Base-by-base conservation (phyloP, 1,140 invertebrate genomes). In the Brevipalpus yothersi region DNA sequence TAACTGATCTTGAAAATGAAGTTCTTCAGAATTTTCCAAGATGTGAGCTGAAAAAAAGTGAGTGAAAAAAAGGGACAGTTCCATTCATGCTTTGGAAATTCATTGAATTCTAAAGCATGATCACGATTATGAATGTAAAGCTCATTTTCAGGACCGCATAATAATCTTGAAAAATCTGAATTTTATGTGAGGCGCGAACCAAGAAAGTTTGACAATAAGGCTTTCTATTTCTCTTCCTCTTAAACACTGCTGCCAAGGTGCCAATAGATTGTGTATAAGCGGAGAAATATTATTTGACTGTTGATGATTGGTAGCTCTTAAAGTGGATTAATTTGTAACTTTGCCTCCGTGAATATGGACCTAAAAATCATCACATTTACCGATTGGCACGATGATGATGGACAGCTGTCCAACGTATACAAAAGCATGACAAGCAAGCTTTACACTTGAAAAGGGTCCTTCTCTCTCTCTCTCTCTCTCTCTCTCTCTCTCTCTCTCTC, bases 361-460 rank as follows among this genome's bases (percentile, higher is more conserved):
- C n/a, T n/a, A 57, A 17, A 57, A 39, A 21, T 17, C 56, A 57
- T 57, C n/a, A 40, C 56, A 57, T 57, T 57, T 57, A 57, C 41
- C 21, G 13, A 23, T 61, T 55, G 31, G 31, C 56, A 57, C 21
- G 58, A 40, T 61, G 60, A 61, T 56, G 19, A 60, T 61, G 60
- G 60, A 60, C 41, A 56, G 60, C 60, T 61, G 60, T 61, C 58
- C 60, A 61, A 61, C 60, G 60, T 43, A 56, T 60, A 61, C 60
- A 60, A 60, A 60, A 61, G 60, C 60, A 56, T 58, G 11, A 57
- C n/a, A 57, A 40, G 41, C n/a, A 57, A 21, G 15, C 10, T 12
- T 17, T n/a, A 43, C n/a, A 57, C 10, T 12, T 15, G 17, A 55
- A 31, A 15, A n/a, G 13, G 13, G 17, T 39, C 31, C 23, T 31